These are phyloP conservation scores for Drosophila ficusphila DNA, from an alignment of 1,140 invertebrate species.

Conservation along the genomic window DNA sequence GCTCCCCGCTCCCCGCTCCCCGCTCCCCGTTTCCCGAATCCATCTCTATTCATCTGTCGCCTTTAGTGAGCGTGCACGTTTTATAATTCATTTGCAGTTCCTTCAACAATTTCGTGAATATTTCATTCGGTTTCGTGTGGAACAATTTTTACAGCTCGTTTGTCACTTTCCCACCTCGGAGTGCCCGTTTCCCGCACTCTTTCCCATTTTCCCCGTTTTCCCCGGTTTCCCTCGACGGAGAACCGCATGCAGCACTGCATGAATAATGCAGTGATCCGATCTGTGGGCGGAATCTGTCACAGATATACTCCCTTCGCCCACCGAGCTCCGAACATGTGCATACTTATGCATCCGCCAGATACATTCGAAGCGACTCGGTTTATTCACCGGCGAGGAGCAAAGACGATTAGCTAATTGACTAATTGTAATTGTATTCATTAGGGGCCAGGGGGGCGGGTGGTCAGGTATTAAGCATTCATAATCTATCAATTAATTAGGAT, in stretches of 20 bases:
- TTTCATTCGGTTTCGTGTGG: constrained; percentile 59
- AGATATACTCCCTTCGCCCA: constrained; percentile 11
- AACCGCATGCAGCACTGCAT: constrained; percentile 22
- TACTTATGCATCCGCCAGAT: constrained; percentile 25
- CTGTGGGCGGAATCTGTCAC: constrained; percentile 44
- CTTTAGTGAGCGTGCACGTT: constrained; percentile 33
- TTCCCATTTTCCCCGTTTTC: background rate
- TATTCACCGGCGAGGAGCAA: constrained; percentile 6
- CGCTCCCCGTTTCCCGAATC: background rate
- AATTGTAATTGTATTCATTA: constrained; percentile 47
- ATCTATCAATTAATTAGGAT: constrained; percentile 41
- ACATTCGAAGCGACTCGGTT: constrained; percentile 21
- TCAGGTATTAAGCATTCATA: constrained; percentile 37
- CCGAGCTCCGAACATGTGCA: constrained; percentile 6
- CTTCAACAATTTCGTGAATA: constrained; percentile 65
- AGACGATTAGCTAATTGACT: constrained; percentile 44
- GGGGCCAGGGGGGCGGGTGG: background rate
- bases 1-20: too few relatives aligned
- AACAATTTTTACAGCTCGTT: constrained; percentile 52
- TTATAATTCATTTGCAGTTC: constrained; percentile 55
- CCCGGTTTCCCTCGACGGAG: background rate
- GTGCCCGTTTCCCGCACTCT: background rate
- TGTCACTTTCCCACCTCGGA: constrained; percentile 48
- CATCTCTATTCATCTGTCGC: constrained; percentile 33
- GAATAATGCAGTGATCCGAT: constrained; percentile 53